Evolutionary conservation across 1,140 invertebrate genomes (phyloP), one percentile per base, ranked within the genome.

Genomic region (Calliopsis andreniformis): DNA sequence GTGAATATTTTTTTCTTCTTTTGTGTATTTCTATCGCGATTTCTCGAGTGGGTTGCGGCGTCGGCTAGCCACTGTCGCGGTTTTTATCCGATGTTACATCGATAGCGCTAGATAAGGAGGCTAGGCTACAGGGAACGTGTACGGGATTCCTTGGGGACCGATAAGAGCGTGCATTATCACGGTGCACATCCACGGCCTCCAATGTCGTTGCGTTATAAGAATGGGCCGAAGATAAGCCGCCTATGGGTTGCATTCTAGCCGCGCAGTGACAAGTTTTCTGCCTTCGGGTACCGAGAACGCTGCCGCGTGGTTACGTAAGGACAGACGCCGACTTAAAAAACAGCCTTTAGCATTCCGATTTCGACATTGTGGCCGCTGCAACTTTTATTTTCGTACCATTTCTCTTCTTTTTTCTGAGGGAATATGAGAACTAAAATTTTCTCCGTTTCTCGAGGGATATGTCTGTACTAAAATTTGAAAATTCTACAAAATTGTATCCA

Each of bases 131-230:
- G 39, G 16, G 25, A 47, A 30, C 66, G 47, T 39, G 69, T 59
- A 39, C 23, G 68, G 68, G 76, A 80, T 80, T 80, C 78, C 66
- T 76, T 56, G 76, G 71, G 78, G 78, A 76, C 78, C 80, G 86
- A 87, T 89, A 89, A 89, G 81, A 72, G 67, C 71, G 69, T 86
- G 83, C 86, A 88, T 88, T 87, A 87, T 88, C 86, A 84, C 84
- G 84, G 84, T 83, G 87, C 87, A 87, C 82, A 86, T 86, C 66
- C 83, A 64, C 49, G 87, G 86, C 80, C 82, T 86, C 83, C 68
- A 83, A 86, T 83, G 85, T 83, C 86, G 83, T 84, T 82, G 80
- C 78, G 71, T 59, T 59, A 76, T 8, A 23, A 55, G 45, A 70
- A 76, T 61, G 56, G 35, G 14, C 16, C 30, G 16, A 16, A 45